Evolutionary conservation across 2,113 vertebrate species (phyloP).

Genomic region (Paralichthys olivaceus): DNA sequence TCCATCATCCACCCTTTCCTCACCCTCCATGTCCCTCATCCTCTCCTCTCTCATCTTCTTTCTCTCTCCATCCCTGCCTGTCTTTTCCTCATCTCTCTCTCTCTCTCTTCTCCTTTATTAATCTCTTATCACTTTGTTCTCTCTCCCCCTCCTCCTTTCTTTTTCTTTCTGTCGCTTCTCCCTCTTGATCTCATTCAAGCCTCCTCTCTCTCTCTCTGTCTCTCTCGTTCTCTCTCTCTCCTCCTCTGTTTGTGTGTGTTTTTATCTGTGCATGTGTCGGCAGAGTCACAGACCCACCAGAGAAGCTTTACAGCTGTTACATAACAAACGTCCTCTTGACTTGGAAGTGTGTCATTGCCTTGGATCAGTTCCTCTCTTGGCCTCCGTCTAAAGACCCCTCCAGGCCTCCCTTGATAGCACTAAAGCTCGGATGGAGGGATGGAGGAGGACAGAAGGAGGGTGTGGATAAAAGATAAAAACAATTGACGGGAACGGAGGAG

Average conservation of each 20-base stretch:
- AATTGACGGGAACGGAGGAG: not conserved
- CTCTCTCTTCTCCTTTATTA: not conserved
- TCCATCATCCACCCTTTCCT: not conserved
- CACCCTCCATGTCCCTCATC: not conserved
- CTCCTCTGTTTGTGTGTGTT: slow-evolving; percentile 6
- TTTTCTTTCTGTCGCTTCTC: slow-evolving; percentile 10
- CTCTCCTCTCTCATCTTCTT: not conserved
- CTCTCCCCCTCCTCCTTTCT: slow-evolving; percentile 12
- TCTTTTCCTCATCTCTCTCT: not conserved
- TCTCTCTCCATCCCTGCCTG: not conserved
- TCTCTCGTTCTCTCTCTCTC: slow-evolving; percentile 37
- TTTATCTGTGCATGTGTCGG: slow-evolving; percentile 1
- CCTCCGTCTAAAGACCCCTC: slow-evolving; percentile 43
- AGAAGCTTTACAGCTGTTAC: slow-evolving; percentile 67
- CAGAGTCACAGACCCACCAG: slow-evolving; percentile 53
- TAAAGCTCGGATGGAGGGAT: slow-evolving; percentile 43
- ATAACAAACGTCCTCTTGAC: slow-evolving; percentile 75
- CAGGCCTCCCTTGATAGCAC: slow-evolving; percentile 46
- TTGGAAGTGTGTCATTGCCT: slow-evolving; percentile 72
- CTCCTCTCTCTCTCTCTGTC: slow-evolving; percentile 40
- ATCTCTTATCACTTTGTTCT: slow-evolving; percentile 7
- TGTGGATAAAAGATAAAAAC: not conserved
- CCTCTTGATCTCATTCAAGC: slow-evolving; percentile 29
- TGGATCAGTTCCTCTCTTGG: slow-evolving; percentile 66
- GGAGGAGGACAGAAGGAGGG: not conserved